Evolutionary conservation across 2,797 vertebrate species (phyloP), one percentile per base, ranked within the genome.

Genomic region (Rachycentron canadum): DNA sequence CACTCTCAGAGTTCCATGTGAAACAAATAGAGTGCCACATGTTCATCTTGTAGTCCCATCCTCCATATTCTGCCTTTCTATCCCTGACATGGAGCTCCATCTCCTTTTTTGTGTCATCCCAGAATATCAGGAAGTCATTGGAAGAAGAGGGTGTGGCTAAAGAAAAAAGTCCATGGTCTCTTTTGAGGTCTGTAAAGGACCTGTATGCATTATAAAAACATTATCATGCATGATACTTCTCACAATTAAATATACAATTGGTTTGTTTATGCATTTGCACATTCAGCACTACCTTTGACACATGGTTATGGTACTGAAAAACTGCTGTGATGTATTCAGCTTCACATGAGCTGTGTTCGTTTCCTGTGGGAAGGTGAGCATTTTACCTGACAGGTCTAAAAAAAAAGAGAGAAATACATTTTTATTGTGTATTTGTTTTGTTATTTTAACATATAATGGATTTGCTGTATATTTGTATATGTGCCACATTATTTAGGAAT

Each of bases 1-100:
- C 94, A 0, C 62, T 77, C 1, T 3, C 0, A 0, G 90, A 89
- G 26, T 94, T 89, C 94, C 94, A 95, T 34, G 88, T 88, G 16
- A 89, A 67, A 1, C 95, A 95, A n/a, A 92, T 7, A 0, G 92
- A 92, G 80, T 89, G 92, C 95, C 91, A 94, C 57, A 26, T 45
- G 65, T 74, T 65, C 0, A 0, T 6, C 19, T 69, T 85, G 86
- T 88, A 21, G 2, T 66, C 52, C 16, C 0, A 5, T 3, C 53
- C 49, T 5, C n/a, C 17, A 19, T 65, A 73, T 16, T 41, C 47
- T 0, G 0, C 1, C 0, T 36, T 19, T 13, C 0, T 4, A 7
- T 89, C 73, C 6, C 25, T 72, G 6, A 79, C 3, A 0, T 91
- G n/a, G 2, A 19, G 0, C 21, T 88, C 77, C 0, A 82, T 0